Evolutionary conservation across 1,140 invertebrate species (phyloP).

Genomic region (Odontomachus brunneus): DNA sequence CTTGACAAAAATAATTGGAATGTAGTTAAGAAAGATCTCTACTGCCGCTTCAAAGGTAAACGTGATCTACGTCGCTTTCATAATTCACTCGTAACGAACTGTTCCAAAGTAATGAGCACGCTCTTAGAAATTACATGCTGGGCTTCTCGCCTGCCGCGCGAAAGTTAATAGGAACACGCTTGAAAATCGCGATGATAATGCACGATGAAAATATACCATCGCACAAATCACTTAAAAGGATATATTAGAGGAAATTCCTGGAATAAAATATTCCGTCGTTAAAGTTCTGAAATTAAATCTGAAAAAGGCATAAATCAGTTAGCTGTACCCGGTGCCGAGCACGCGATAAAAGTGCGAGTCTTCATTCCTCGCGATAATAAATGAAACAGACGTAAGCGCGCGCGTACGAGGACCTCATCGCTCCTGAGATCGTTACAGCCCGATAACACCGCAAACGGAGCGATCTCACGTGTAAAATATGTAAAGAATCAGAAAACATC

Average conservation of each 20-base stretch:
- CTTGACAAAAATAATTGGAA: conserved; percentile 27
- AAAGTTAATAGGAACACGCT: conserved; percentile 54
- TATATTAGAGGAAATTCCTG: background rate
- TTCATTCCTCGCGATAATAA: background rate
- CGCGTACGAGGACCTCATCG: background rate
- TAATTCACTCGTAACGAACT: conserved; percentile 55
- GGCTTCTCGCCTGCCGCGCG: conserved; percentile 50
- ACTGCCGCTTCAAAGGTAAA: conserved; percentile 21
- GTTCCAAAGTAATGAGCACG: conserved; percentile 44
- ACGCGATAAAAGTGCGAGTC: no score
- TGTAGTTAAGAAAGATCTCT: conserved; percentile 3
- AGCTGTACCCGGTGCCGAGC: no score
- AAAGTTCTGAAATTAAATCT: no score
- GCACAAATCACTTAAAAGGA: background rate
- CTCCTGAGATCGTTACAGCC: background rate
- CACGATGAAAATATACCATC: conserved; percentile 23
- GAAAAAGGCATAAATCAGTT: no score
- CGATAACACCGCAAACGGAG: background rate
- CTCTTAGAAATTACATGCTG: conserved; percentile 51
- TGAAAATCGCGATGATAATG: conserved; percentile 45
- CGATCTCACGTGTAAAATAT: conserved; percentile 25
- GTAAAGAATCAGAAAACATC: conserved; percentile 16
- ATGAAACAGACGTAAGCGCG: background rate
- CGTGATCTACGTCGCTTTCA: conserved; percentile 32
- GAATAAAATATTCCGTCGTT: no score